Evolutionary conservation across 2,797 vertebrate genomes (phyloP).

Genomic region (Sebastolobus altivelis): DNA sequence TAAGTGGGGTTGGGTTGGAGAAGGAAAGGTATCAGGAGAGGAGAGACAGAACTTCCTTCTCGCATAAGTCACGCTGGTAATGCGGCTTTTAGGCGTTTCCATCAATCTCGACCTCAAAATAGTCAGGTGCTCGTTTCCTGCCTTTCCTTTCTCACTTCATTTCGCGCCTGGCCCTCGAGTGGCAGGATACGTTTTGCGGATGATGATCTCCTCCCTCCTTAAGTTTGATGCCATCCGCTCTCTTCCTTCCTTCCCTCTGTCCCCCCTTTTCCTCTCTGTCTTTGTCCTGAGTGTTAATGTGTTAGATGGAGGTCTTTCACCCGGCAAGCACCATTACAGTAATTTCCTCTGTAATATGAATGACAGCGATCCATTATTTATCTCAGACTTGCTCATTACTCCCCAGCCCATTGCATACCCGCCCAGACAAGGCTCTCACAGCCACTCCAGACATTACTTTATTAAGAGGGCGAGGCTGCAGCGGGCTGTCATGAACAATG

Average conservation of each 20-base stretch:
- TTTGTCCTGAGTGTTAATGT: constrained; percentile 84
- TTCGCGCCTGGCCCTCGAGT: constrained; percentile 53
- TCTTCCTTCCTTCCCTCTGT: constrained; percentile 63
- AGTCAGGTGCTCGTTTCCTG: constrained; percentile 74
- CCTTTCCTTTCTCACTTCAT: constrained; percentile 66
- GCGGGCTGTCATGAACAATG: constrained; percentile 57
- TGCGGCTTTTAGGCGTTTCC: constrained; percentile 70
- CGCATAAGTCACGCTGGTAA: constrained; percentile 58
- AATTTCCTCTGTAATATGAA: constrained; percentile 88
- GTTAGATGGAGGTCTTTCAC: constrained; percentile 85
- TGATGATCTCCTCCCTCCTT: constrained; percentile 60
- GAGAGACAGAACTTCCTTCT: constrained; percentile 63
- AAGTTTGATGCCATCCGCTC: constrained; percentile 66
- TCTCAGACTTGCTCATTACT: constrained; percentile 84
- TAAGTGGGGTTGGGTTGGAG: constrained; percentile 41
- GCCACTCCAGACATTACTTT: constrained; percentile 81
- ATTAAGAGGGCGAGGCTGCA: constrained; percentile 76
- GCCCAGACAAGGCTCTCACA: constrained; percentile 78
- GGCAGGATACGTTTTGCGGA: constrained; percentile 64
- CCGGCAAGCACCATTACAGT: constrained; percentile 85
- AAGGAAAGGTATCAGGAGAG: constrained; percentile 41
- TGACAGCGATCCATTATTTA: constrained; percentile 88
- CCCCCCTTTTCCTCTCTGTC: constrained; percentile 63
- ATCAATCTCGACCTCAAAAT: constrained; percentile 75
- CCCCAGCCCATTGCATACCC: constrained; percentile 72